Evolutionary conservation across 1,140 invertebrate species (phyloP).

Genomic region (Branchinecta lindahli): DNA sequence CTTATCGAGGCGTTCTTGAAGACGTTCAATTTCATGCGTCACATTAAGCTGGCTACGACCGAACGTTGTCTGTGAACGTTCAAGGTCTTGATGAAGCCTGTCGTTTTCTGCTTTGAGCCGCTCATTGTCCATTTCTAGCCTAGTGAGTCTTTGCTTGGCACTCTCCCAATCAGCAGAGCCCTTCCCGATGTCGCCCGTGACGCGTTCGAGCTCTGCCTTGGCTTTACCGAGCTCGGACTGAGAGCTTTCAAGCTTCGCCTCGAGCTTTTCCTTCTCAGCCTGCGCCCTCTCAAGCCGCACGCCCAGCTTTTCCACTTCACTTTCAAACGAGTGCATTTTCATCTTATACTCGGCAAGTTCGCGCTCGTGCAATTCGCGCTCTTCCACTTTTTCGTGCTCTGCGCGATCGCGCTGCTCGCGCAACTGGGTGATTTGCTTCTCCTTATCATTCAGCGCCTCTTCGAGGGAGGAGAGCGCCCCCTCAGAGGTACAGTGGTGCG

Average conservation of each 20-base stretch:
- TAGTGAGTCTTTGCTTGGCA: constrained; percentile 63
- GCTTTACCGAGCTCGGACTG: constrained; percentile 84
- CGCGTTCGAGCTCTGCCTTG: constrained; percentile 80
- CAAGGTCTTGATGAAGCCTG: constrained; percentile 57
- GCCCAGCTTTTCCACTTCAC: constrained; percentile 75
- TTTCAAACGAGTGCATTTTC: constrained; percentile 45
- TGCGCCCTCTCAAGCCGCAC: constrained; percentile 66
- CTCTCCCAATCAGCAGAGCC: constrained; percentile 76
- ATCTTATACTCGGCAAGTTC: constrained; percentile 89
- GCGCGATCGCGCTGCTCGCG: constrained; percentile 80
- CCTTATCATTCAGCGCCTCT: constrained; percentile 90
- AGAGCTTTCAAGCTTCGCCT: constrained; percentile 75
- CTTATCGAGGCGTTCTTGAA: constrained; percentile 76
- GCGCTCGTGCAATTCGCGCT: constrained; percentile 79
- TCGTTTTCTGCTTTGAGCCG: constrained; percentile 36
- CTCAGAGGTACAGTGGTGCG: constrained; percentile 78
- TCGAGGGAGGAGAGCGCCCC: constrained; percentile 79
- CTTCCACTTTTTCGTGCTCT: constrained; percentile 92
- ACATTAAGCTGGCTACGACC: constrained; percentile 51
- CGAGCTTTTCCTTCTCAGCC: constrained; percentile 73
- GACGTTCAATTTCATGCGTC: constrained; percentile 56
- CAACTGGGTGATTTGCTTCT: constrained; percentile 85
- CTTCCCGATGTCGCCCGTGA: constrained; percentile 68
- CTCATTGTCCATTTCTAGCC: constrained; percentile 77
- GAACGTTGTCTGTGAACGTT: constrained; percentile 62